Percentiles rank a stretch among this genome's conserved stretches.
Conservation (phyloP, 92 coral and sea anemone genomes). For the Ricordea florida region DNA sequence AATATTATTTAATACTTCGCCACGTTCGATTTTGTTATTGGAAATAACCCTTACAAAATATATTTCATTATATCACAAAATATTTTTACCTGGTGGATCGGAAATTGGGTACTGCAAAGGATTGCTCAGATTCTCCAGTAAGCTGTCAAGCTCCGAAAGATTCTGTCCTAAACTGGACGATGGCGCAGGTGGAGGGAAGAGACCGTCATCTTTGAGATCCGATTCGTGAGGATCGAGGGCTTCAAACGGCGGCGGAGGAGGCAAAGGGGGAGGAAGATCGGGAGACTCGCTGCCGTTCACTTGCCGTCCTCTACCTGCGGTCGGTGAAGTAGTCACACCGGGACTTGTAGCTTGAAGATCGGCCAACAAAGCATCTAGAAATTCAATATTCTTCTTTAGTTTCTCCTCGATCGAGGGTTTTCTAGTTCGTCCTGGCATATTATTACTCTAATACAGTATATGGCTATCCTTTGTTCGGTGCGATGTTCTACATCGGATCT, state of each 20-base stretch:
- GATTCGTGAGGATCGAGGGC: slow-evolving; percentile 69
- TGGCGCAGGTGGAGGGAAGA: slow-evolving; percentile 67
- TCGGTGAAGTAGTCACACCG: slow-evolving; percentile 35
- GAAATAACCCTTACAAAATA: neutral
- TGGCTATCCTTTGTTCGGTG: neutral
- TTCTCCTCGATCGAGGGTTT: slow-evolving; percentile 80
- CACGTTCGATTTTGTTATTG: no score
- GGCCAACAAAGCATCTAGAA: slow-evolving; percentile 90
- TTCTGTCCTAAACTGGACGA: slow-evolving; percentile 86
- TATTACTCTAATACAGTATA: neutral
- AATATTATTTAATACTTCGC: no score
- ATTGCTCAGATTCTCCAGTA: slow-evolving; percentile 85
- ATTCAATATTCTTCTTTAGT: slow-evolving; percentile 88
- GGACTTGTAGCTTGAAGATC: slow-evolving; percentile 88
- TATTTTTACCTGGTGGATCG: slow-evolving; percentile 58
- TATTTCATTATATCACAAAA: neutral
- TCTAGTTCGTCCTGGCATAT: slow-evolving; percentile 83
- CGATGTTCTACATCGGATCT: neutral
- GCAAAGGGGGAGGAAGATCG: slow-evolving; percentile 90
- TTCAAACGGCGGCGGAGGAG: slow-evolving; percentile 89
- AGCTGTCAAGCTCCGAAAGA: slow-evolving; percentile 92
- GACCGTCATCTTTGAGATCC: slow-evolving; percentile 36
- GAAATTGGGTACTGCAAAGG: slow-evolving; percentile 58
- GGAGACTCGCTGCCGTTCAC: slow-evolving; percentile 80
- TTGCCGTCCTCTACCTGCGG: slow-evolving; percentile 9